Evolutionary conservation across 2,797 vertebrate genomes (phyloP).

Genomic region (Setipinna tenuifilis): DNA sequence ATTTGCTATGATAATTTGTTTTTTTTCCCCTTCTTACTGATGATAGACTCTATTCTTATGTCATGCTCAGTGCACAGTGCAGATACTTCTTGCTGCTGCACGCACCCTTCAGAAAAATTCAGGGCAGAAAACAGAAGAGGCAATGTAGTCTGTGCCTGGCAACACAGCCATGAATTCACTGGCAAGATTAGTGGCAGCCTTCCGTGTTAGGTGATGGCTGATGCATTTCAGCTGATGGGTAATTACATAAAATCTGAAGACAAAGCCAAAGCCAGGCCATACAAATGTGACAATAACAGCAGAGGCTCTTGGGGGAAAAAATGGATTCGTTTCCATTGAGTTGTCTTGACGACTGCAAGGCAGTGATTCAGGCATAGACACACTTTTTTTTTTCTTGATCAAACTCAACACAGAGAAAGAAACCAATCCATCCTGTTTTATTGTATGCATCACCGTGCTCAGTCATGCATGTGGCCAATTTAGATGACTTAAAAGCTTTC

Average conservation of each 20-base stretch:
- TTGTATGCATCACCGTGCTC: slow-evolving; percentile 41
- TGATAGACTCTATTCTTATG: background rate
- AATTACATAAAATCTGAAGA: background rate
- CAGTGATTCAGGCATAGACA: background rate
- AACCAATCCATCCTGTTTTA: slow-evolving; percentile 22
- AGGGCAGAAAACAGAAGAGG: background rate
- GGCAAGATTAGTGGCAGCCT: background rate
- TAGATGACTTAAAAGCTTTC: slow-evolving; percentile 40
- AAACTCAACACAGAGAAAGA: background rate
- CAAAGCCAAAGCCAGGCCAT: background rate
- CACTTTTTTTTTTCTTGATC: background rate
- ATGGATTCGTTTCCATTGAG: background rate
- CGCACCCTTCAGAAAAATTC: background rate
- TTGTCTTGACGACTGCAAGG: slow-evolving; percentile 29
- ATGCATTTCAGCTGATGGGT: background rate
- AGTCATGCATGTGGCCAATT: slow-evolving; percentile 45
- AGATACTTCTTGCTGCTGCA: background rate
- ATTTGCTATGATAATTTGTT: background rate
- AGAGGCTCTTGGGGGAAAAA: background rate
- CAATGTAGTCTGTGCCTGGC: background rate
- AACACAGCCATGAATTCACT: background rate
- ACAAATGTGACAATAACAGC: background rate
- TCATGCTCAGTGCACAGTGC: background rate
- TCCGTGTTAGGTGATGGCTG: background rate
- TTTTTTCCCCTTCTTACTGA: background rate